Evolutionary conservation across 1,140 invertebrate species (phyloP).

Genomic region (Ceratosolen fusciceps): DNA sequence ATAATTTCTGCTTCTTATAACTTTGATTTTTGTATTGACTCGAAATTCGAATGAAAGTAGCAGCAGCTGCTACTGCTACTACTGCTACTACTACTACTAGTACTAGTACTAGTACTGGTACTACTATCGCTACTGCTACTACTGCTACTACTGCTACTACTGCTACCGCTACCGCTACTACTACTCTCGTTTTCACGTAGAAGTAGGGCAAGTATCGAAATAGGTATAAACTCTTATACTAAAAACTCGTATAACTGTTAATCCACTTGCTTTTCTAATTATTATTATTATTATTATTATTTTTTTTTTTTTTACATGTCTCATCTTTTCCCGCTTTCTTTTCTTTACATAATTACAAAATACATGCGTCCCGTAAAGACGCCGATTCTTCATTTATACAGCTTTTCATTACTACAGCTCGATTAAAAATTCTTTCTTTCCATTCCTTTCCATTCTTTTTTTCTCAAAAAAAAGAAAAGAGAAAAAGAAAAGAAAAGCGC

Average conservation of each 20-base stretch:
- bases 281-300: not conserved
- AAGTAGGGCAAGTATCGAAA: not conserved
- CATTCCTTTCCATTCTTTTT: too few relatives aligned
- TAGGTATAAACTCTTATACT: not conserved
- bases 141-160: too few relatives aligned
- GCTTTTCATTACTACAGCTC: too few relatives aligned
- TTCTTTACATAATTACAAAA: constrained; percentile 31
- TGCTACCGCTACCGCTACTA: not conserved
- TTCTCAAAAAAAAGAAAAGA: too few relatives aligned
- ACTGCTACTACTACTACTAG: too few relatives aligned
- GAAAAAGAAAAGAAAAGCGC: too few relatives aligned
- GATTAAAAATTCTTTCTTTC: too few relatives aligned
- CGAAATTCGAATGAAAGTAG: not conserved
- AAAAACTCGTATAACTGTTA: not conserved
- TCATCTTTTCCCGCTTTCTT: too few relatives aligned
- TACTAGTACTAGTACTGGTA: too few relatives aligned
- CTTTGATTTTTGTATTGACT: not conserved
- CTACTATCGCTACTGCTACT: too few relatives aligned
- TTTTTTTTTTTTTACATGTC: not conserved
- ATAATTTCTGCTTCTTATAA: not conserved
- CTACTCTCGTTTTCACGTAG: too few relatives aligned
- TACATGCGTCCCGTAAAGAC: constrained; percentile 16
- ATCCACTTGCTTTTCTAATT: not conserved
- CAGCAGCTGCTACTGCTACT: too few relatives aligned
- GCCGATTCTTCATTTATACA: constrained; percentile 18